Evolutionary conservation across 2,888 invertebrate species (phyloP).

Genomic region (Diloba caeruleocephala): DNA sequence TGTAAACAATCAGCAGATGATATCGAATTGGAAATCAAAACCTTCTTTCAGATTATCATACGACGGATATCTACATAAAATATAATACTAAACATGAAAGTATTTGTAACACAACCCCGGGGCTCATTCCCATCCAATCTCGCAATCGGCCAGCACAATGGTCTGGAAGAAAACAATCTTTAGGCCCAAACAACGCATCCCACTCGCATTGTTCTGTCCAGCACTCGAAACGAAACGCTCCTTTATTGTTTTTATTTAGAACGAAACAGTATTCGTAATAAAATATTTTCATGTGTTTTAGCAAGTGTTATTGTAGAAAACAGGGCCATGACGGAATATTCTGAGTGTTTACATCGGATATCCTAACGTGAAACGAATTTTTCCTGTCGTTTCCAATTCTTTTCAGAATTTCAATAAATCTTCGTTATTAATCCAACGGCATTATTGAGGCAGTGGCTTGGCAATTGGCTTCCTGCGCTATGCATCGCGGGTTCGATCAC

Average conservation of each 20-base stretch:
- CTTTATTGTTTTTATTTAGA: slow-evolving; percentile 67
- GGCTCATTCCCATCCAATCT: slow-evolving; percentile 74
- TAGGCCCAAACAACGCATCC: slow-evolving; percentile 64
- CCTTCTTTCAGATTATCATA: slow-evolving; percentile 1
- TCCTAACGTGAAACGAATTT: background rate
- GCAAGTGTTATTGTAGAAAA: slow-evolving; percentile 53
- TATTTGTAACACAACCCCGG: slow-evolving; percentile 56
- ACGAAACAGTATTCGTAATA: slow-evolving; percentile 52
- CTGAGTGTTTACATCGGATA: slow-evolving; percentile 12
- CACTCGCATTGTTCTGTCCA: slow-evolving; percentile 49
- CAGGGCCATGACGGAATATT: slow-evolving; percentile 28
- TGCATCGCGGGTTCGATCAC: too few relatives aligned
- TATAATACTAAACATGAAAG: slow-evolving; percentile 34
- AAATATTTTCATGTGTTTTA: slow-evolving; percentile 46
- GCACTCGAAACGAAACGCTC: slow-evolving; percentile 44
- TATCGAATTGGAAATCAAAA: background rate
- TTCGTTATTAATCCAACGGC: too few relatives aligned
- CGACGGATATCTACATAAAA: slow-evolving; percentile 14
- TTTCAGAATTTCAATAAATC: too few relatives aligned
- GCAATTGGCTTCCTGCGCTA: too few relatives aligned
- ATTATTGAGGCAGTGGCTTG: too few relatives aligned
- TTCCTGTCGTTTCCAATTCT: background rate
- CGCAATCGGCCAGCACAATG: slow-evolving; percentile 72
- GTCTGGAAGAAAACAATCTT: slow-evolving; percentile 80
- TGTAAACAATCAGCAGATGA: too few relatives aligned